These are phyloP conservation scores for Timema podura DNA, from an alignment of 2,888 invertebrate genomes.

Conservation along the genomic window DNA sequence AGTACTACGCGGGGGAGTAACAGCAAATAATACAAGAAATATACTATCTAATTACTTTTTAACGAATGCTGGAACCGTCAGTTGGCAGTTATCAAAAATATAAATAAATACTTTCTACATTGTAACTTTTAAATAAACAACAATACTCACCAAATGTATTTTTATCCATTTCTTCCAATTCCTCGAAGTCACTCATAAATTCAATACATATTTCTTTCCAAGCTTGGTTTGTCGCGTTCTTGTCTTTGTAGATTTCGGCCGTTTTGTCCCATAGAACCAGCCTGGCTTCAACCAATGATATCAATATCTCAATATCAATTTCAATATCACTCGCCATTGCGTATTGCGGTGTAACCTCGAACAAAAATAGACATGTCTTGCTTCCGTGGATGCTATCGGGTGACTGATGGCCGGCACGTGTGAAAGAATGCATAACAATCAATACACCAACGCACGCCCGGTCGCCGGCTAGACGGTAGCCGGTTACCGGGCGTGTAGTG, in stretches of 20 bases:
- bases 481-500: too few relatives aligned
- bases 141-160: background rate
- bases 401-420: too few relatives aligned
- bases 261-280: constrained; percentile 18
- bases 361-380: too few relatives aligned
- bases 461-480: too few relatives aligned
- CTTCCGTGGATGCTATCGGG: too few relatives aligned
- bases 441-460: too few relatives aligned
- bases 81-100: constrained; percentile 30
- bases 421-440: too few relatives aligned
- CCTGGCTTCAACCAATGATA: background rate
- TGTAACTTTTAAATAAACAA: too few relatives aligned
- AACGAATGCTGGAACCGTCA: constrained; percentile 24
- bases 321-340: background rate
- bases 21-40: constrained; percentile 32
- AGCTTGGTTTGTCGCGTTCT: constrained; percentile 8
- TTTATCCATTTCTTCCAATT: constrained; percentile 1
- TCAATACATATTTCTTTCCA: background rate
- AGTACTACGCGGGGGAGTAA: constrained; percentile 26
- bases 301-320: constrained; percentile 12
- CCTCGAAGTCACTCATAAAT: constrained; percentile 5
- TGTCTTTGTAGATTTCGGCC: constrained; percentile 5
- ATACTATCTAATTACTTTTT: constrained; percentile 27
- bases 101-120: too few relatives aligned
- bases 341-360: too few relatives aligned